Evolutionary conservation across 2,888 invertebrate species (phyloP), one percentile per base, ranked within the genome.

Genomic region (Brachypterus glaber): DNA sequence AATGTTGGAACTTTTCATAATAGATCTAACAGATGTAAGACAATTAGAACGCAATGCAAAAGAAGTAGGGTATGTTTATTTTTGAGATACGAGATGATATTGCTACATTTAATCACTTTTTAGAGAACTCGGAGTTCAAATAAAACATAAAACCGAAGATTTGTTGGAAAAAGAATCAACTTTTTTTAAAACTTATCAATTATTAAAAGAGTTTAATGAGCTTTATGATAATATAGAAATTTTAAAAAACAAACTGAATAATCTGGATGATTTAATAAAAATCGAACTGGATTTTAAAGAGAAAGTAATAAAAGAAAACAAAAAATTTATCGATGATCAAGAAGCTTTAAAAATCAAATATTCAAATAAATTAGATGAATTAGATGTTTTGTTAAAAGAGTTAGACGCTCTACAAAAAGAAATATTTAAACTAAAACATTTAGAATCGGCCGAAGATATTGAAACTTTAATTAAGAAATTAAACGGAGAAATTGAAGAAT

Each of bases 1-100:
- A 29, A 13, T 39, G 17, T 24, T 41, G 9, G 17, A 41, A 14
- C 33, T 44, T 16, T n/a, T 30, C 8, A 24, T 7, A 8, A 12
- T 41, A n/a, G n/a, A n/a, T 30, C 15, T 27, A 12, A 17, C 40
- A n/a, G 21, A 33, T 11, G 16, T 40, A 7, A 8, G 8, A 26
- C 27, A 34, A 7, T 24, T 41, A 8, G 34, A 38, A 25, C 12
- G 30, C 18, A 27, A 15, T 4, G 33, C 43, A 13, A 7, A 40
- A 17, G 27, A 27, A 2, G 29, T 24, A 16, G 30, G 35, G 35
- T 38, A 27, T n/a, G 18, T 31, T 25, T 2, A 7, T 30, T 5
- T 30, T 14, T 25, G 11, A 11, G 12, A 15, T 30, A 17, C n/a
- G n/a, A n/a, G n/a, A n/a, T n/a, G n/a, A n/a, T n/a, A n/a, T n/a